These are phyloP conservation scores for Miichthys miiuy DNA, from an alignment of 2,797 vertebrate genomes.

Conservation along the genomic window DNA sequence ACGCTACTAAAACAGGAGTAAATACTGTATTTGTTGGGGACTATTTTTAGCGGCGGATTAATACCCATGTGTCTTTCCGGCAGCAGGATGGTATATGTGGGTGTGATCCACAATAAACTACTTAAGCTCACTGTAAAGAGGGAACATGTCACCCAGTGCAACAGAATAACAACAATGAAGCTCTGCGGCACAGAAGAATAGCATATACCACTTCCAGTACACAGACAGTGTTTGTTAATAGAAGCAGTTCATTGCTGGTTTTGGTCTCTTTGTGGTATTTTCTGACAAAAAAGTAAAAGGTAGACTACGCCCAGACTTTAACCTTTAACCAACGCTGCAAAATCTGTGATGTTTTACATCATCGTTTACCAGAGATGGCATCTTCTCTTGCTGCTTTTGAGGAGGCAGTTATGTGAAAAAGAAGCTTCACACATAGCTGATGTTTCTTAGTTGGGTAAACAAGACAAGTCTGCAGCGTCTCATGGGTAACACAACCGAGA, in stretches of 20 bases:
- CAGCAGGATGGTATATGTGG: background rate
- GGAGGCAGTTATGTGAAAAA: background rate
- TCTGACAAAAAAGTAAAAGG: background rate
- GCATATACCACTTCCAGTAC: background rate
- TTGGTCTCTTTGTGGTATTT: background rate
- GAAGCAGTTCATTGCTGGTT: background rate
- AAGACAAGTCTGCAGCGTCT: slow-evolving; percentile 11
- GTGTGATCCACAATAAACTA: background rate
- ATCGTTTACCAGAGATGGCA: background rate
- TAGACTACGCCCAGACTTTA: background rate
- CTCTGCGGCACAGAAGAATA: background rate
- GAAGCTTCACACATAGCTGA: slow-evolving; percentile 17
- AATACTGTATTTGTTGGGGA: background rate
- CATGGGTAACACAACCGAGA: background rate
- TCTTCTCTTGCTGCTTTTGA: background rate
- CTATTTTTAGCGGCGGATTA: background rate
- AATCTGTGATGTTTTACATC: background rate
- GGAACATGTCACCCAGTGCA: background rate
- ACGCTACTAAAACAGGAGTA: background rate
- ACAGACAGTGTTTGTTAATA: background rate
- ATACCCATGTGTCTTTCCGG: background rate
- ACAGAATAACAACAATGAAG: background rate
- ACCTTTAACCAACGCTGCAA: background rate
- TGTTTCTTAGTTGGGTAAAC: slow-evolving; percentile 37
- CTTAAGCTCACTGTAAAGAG: background rate